Conservation (phyloP, 2,797 vertebrate species). For the Onychomys arenicola region DNA sequence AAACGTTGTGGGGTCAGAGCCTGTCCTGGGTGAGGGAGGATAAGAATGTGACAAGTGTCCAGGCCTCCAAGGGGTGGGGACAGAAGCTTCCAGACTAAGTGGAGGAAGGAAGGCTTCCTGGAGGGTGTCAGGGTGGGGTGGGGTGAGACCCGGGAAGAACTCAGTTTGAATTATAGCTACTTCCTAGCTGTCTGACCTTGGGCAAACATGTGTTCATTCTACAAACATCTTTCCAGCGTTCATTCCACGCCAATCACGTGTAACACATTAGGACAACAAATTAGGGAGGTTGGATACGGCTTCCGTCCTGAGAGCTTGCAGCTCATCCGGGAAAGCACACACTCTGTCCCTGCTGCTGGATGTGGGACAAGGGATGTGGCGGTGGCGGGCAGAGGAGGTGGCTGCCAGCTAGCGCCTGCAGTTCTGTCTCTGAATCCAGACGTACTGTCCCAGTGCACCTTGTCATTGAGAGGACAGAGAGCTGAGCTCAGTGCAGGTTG, state of each 20-base stretch:
- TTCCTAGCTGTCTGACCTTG: slow-evolving; percentile 60
- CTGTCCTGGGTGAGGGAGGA: background rate
- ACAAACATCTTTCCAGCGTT: slow-evolving; percentile 20
- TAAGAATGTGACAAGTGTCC: background rate
- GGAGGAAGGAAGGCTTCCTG: slow-evolving; percentile 65
- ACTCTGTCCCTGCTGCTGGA: background rate
- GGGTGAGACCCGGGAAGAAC: slow-evolving; percentile 54
- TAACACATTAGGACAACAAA: background rate
- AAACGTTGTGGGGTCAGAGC: background rate
- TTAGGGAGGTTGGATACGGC: background rate
- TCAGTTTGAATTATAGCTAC: slow-evolving; percentile 52
- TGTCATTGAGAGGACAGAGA: background rate
- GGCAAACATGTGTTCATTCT: slow-evolving; percentile 54
- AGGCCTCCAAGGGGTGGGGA: background rate
- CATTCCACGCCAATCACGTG: background rate
- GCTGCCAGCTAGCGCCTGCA: background rate
- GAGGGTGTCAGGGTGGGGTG: slow-evolving; percentile 11
- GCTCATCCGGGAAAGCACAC: background rate
- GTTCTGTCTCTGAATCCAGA: background rate
- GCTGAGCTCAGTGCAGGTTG: background rate
- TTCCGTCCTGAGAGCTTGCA: background rate
- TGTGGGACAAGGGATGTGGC: background rate
- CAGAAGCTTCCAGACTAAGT: slow-evolving; percentile 22
- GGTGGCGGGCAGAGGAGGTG: background rate
- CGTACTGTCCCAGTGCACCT: background rate